Evolutionary conservation across 2,113 vertebrate genomes (phyloP).

Genomic region (Prolemur simus): DNA sequence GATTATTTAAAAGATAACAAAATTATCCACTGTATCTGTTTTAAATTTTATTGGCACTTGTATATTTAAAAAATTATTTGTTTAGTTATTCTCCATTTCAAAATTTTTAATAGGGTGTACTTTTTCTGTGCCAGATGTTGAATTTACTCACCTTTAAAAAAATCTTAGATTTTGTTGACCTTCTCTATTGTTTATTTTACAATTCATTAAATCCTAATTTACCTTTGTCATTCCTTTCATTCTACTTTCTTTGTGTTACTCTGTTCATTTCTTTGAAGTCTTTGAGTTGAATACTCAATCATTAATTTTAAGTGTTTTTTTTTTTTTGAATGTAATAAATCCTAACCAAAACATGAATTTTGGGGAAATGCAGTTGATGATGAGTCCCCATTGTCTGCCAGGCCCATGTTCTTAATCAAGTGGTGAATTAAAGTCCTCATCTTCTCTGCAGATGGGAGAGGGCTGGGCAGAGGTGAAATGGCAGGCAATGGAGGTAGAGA

Average conservation of each 20-base stretch:
- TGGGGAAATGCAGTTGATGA: background rate
- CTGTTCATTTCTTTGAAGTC: background rate
- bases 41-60: slow-evolving; percentile 4
- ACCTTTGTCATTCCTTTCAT: background rate
- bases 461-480: background rate
- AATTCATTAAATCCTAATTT: background rate
- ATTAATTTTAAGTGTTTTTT: background rate
- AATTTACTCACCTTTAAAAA: background rate
- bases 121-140: background rate
- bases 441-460: background rate
- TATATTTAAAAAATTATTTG: background rate
- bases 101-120: background rate
- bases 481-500: background rate
- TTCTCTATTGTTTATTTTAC: slow-evolving; percentile 13
- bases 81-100: background rate
- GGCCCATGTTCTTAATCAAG: background rate
- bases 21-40: background rate
- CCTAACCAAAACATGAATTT: background rate
- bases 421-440: background rate
- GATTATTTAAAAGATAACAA: background rate
- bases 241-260: background rate
- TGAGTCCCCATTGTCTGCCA: background rate
- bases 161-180: background rate
- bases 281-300: background rate
- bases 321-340: slow-evolving; percentile 23